Evolutionary conservation across 1,140 invertebrate genomes (phyloP), one percentile per base, ranked within the genome.

Genomic region (Plodia interpunctella): DNA sequence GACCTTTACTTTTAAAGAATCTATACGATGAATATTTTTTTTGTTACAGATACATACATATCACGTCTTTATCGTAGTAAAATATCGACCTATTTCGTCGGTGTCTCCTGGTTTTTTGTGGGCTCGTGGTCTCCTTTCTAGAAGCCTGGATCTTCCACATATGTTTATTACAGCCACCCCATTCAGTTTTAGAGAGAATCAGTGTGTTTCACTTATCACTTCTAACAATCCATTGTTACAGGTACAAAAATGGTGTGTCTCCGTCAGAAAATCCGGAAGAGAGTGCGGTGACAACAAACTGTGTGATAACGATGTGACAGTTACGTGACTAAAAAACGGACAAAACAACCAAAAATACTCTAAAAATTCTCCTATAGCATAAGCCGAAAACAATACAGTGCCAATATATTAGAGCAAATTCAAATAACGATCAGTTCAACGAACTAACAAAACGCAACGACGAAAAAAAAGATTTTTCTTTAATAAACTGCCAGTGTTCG

Each of bases 321-420:
- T 73, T 28, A 53, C 68, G 58, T 72, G 62, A 62, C 56, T 49
- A 51, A n/a, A n/a, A n/a, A n/a, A 57, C 20, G 17, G 32, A 21
- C 17, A 57, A 19, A 64, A 65, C 57, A 65, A 65, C 53, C 65
- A 58, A 78, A 75, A 85, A 83, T 85, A 83, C 80, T 83, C 80
- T 51, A 57, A 79, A 61, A 75, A 74, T 80, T 73, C 78, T 80
- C 74, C 55, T 35, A 63, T 66, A 67, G 56, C 13, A 51, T 68
- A 76, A 63, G 69, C 57, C 54, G 50, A 60, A 63, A 68, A 52
- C 55, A 60, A 57, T 55, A 64, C n/a, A 77, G 72, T 78, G 73
- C 75, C 72, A 79, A 76, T 52, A 60, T 35, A 69, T n/a, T n/a
- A 68, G 68, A 71, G 66, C 68, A 71, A 69, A 69, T 50, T 21